Conservation (phyloP, 2,113 vertebrate species). For the Megaleporinus macrocephalus region DNA sequence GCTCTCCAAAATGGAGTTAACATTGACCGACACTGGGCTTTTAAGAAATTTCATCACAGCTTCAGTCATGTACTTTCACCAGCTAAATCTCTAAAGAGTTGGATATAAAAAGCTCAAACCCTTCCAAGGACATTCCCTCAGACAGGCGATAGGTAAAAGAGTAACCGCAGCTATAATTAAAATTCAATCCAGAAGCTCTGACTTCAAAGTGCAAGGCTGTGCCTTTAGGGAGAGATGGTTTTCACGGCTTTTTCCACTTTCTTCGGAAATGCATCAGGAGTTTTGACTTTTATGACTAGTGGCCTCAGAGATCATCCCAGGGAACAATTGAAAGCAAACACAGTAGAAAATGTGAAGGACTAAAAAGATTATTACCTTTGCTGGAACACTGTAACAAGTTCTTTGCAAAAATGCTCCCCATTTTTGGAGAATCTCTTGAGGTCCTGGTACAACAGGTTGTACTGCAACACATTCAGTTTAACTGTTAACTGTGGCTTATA, state of each 20-base stretch:
- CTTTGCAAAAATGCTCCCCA: conserved; percentile 87
- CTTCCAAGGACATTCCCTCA: conserved; percentile 15
- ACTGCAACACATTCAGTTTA: conserved; percentile 72
- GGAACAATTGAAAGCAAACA: background rate
- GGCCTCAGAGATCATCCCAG: background rate
- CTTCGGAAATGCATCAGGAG: conserved; percentile 1
- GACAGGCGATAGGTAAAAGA: conserved; percentile 50
- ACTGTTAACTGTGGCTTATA: background rate
- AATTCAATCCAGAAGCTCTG: conserved; percentile 6
- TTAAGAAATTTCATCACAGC: background rate
- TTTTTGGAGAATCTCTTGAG: conserved; percentile 85
- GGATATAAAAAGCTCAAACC: background rate
- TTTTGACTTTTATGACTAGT: conserved; percentile 12
- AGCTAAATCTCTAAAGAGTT: conserved; percentile 8
- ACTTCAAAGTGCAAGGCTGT: conserved; percentile 22
- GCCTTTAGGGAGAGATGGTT: background rate
- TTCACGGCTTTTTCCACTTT: conserved; percentile 14
- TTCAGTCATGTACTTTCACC: background rate
- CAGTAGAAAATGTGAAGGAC: background rate
- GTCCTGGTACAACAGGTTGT: conserved; percentile 85
- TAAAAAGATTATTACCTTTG: conserved; percentile 77
- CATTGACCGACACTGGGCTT: background rate
- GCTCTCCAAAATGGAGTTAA: background rate
- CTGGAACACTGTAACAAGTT: conserved; percentile 83
- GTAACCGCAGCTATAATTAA: conserved; percentile 45